Base-by-base conservation (phyloP, 2,113 vertebrate species). In the Megaceryle torquata region DNA sequence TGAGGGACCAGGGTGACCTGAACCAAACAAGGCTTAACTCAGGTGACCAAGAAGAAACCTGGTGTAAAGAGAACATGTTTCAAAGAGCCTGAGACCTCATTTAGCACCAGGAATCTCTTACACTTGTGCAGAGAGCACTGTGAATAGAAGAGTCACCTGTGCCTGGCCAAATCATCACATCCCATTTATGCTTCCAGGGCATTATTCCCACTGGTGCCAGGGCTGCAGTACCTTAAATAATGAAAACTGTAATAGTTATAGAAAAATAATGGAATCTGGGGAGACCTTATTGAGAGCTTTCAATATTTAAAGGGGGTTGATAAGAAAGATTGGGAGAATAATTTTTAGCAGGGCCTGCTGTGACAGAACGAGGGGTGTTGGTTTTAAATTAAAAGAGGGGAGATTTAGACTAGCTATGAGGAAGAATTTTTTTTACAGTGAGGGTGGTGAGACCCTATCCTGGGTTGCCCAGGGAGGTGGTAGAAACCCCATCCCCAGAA, bases 1-100 rank as follows among this genome's bases (percentile, higher is more conserved):
- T 20, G 11, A 22, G 28, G 33, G 37, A 33, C 6, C 0, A 2
- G 19, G 20, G 39, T 9, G 28, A 88, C 29, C 31, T 0, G 0
- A 65, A 69, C 15, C 10, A 17, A 78, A 29, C 1, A 1, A 64
- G 28, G 54, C 43, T 44, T 60, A 28, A 37, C 26, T n/a, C 3
- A 0, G 31, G 35, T 26, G n/a, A 14, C 48, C 0, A 0, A 69
- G 69, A 51, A n/a, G 44, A 68, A 25, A 43, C 37, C 22, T 26
- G 26, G 43, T 35, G 63, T 15, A 63, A 61, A 50, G 35, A 50
- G 33, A 5, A 6, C 11, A 11, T 44, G 25, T 18, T 54, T 68
- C 56, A 11, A 37, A 37, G n/a, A 57, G 51, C 61, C 26, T 2
- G 37, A 54, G 39, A 33, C 6, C 0, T 12, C 10, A 2, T 22